Conservation (phyloP, 2,113 vertebrate species). For the Peromyscus leucopus region DNA sequence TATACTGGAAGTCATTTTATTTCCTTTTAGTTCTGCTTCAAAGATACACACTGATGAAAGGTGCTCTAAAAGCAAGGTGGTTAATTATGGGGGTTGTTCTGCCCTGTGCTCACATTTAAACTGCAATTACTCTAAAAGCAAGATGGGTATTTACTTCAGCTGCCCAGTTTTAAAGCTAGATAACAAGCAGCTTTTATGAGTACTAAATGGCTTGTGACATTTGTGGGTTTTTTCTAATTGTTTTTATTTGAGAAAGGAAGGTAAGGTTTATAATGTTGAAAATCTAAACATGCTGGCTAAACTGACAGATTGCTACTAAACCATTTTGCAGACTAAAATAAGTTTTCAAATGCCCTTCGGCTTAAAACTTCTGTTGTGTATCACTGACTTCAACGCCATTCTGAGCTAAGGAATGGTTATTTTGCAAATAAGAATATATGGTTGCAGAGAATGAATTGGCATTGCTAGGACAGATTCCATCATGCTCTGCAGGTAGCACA, state of each 20-base stretch:
- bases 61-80: slow-evolving; percentile 62
- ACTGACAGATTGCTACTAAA: slow-evolving; percentile 43
- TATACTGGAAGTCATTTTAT: slow-evolving; percentile 67
- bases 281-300: slow-evolving; percentile 37
- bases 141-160: slow-evolving; percentile 30
- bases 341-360: slow-evolving; percentile 4
- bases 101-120: slow-evolving; percentile 54
- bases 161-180: slow-evolving; percentile 52
- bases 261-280: slow-evolving; percentile 57
- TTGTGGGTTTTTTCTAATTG: slow-evolving; percentile 20
- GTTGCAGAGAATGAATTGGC: background rate
- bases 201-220: slow-evolving; percentile 64
- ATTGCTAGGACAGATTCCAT: background rate
- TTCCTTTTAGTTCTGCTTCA: slow-evolving; percentile 78
- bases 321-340: slow-evolving; percentile 22
- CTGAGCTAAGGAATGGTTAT: background rate
- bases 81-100: slow-evolving; percentile 68
- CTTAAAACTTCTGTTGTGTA: background rate
- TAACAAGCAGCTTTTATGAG: slow-evolving; percentile 59
- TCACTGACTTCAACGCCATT: background rate
- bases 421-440: background rate
- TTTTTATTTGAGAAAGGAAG: slow-evolving; percentile 60
- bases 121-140: slow-evolving; percentile 67
- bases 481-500: too few relatives aligned
- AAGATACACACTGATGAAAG: slow-evolving; percentile 65